Base-by-base conservation (phyloP, 2,888 invertebrate genomes). In the Tiphia femorata region DNA sequence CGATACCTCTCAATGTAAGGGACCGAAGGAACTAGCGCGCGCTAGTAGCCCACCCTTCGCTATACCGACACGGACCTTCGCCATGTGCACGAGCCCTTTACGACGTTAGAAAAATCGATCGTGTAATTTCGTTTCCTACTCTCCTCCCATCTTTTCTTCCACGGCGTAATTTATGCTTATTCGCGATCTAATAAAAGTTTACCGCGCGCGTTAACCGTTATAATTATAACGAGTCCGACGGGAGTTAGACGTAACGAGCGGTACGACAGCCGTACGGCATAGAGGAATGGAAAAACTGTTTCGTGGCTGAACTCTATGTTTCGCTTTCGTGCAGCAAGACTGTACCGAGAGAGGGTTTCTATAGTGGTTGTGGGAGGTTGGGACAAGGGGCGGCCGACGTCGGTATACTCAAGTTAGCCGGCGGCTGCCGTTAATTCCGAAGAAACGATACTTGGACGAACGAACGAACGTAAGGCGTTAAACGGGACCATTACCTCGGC, bases 401-500 rank as follows among this genome's bases (percentile, higher is more conserved):
- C 20, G 20, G 40, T 57, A 33, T 48, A 52, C 17, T 52, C 52
- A 42, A 48, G 23, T 48, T 29, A 48, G 47, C 30, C 49, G 29
- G n/a, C n/a, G n/a, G 42, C 49, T 21, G 42, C 42, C 54, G 46
- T 58, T 58, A 58, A 49, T 49, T 43, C 46, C 37, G 46, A 30
- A 46, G 54, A 58, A 53, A 58, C 62, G 64, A 66, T 67, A 54
- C 43, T 49, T 44, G 48, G 58, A 59, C 41, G 54, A 58, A 60
- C 56, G 58, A 70, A 64, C 57, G 57, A 62, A 56, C 59, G 49
- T 55, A 58, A 64, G 60, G 67, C 67, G 65, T 73, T 73, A 72
- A 76, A 75, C 67, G 69, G 64, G 69, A 67, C 72, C 68, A 75
- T 75, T 75, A 74, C 64, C 70, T 35, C 64, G 60, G 54, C 56